Conservation (phyloP, 2,113 vertebrate genomes). For the Percopsis transmontana region DNA sequence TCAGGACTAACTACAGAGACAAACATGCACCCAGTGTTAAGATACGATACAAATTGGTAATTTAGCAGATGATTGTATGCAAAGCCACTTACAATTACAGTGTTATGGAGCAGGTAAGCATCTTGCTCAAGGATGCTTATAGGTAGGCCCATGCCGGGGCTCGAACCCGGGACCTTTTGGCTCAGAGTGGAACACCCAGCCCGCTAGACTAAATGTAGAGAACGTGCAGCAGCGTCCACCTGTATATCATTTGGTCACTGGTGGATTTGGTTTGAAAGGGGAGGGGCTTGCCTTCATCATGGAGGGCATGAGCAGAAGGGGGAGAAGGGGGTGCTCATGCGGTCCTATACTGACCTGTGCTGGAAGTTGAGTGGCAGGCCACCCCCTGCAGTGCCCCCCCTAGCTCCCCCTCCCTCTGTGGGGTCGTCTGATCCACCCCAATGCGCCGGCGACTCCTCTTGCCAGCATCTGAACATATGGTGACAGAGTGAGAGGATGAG, state of each 20-base stretch:
- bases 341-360: constrained; percentile 82
- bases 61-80: no score
- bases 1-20: no score
- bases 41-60: no score
- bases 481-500: constrained; percentile 80
- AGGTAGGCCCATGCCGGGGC: no score
- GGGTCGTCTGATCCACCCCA: constrained; percentile 79
- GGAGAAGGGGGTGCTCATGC: constrained; percentile 74
- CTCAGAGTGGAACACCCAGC: constrained; percentile 4
- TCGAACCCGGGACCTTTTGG: no score
- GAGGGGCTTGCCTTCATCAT: constrained; percentile 67
- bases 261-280: constrained; percentile 70
- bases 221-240: constrained; percentile 48
- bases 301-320: constrained; percentile 72
- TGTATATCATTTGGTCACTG: constrained; percentile 48
- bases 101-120: no score
- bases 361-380: constrained; percentile 84
- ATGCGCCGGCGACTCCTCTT: constrained; percentile 80
- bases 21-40: no score
- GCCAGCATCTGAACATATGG: constrained; percentile 85
- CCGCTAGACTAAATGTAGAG: constrained; percentile 27
- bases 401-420: constrained; percentile 81
- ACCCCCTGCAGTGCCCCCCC: constrained; percentile 81
- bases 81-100: no score
- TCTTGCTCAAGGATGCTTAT: no score